Evolutionary conservation across 2,888 invertebrate genomes (phyloP), one percentile per base, ranked within the genome.

Genomic region (Latheticus oryzae): DNA sequence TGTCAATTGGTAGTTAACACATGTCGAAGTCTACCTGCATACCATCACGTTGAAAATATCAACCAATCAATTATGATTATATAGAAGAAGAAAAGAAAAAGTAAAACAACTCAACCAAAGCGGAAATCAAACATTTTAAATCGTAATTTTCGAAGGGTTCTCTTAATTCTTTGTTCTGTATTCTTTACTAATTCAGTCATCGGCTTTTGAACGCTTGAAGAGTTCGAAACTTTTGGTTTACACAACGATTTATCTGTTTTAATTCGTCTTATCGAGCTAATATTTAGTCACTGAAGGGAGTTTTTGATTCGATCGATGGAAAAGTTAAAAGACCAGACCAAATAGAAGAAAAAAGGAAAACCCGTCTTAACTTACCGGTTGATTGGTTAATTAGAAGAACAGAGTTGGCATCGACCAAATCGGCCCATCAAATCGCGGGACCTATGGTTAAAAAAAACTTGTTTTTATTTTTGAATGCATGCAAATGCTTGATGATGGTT

Each of bases 41-140:
- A 24, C 7, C 17, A 17, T 50, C 38, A 38, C 38, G 38, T 28
- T 17, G 26, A 17, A 55, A 56, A n/a, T n/a, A n/a, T n/a, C n/a
- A n/a, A n/a, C n/a, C 60, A 56, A 56, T 56, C 60, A 52, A 60
- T 56, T 60, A n/a, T n/a, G n/a, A n/a, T n/a, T n/a, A n/a, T n/a
- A n/a, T n/a, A 54, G 7, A 30, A 53, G 37, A 37, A 58, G 43
- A 38, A 32, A 47, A 28, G 12, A 43, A 43, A 26, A 43, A 52
- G 45, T 28, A 4, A 24, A 52, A 45, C 43, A 38, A 37, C 52
- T 38, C 53, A 47, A 58, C 32, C 54, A 52, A 54, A 60, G 65
- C 63, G 67, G 63, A 68, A 67, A 63, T 66, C 67, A 67, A 66
- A 67, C 61, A 66, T 66, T 67, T 64, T 66, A 61, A 66, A 61